Conservation (phyloP, 2,113 vertebrate genomes). For the Rhegmatorhina hoffmannsi region DNA sequence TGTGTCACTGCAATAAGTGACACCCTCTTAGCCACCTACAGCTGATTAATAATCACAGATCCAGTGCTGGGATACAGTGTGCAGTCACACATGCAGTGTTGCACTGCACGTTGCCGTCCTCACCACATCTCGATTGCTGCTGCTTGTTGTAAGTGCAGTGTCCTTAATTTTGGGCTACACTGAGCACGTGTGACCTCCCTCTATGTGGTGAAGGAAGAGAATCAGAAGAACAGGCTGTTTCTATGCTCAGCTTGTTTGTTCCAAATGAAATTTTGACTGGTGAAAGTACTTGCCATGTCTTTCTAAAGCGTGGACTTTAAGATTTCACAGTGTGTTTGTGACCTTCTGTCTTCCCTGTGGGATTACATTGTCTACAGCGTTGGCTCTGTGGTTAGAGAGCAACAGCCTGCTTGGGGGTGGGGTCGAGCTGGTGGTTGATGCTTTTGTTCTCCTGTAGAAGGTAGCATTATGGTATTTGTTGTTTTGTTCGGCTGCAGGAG, state of each 20-base stretch:
- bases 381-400: constrained; percentile 55
- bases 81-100: background rate
- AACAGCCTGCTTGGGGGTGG: constrained; percentile 66
- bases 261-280: background rate
- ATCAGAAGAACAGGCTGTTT: background rate
- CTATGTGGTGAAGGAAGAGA: background rate
- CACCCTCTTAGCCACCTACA: constrained; percentile 33
- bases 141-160: background rate
- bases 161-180: background rate
- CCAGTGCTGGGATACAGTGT: background rate
- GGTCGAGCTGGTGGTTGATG: constrained; percentile 56
- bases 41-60: constrained; percentile 32
- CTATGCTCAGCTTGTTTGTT: background rate
- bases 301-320: background rate
- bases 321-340: constrained; percentile 6
- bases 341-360: constrained; percentile 46
- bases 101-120: background rate
- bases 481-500: constrained; percentile 30
- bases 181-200: background rate
- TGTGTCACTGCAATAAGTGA: constrained; percentile 41
- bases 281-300: background rate
- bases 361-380: constrained; percentile 40
- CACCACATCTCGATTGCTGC: background rate
- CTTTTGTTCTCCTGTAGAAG: constrained; percentile 58
- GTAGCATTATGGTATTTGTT: constrained; percentile 54